Evolutionary conservation across 2,888 invertebrate species (phyloP).

Genomic region (Yponomeuta plumbellus): DNA sequence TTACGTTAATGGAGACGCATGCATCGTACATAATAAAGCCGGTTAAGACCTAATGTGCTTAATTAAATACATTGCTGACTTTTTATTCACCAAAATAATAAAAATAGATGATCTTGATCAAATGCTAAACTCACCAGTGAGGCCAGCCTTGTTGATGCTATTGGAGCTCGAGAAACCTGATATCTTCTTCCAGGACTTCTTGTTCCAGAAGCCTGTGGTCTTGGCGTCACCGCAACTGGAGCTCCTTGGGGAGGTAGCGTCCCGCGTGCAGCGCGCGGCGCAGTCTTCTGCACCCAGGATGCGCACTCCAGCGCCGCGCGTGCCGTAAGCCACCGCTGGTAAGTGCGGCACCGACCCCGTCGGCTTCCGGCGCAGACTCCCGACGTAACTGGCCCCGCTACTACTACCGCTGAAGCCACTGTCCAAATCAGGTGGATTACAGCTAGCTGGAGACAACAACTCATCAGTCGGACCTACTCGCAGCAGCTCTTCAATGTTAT

Average conservation of each 20-base stretch:
- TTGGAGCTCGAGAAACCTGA: slow-evolving; percentile 84
- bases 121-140: slow-evolving; percentile 75
- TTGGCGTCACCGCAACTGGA: slow-evolving; percentile 71
- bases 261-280: slow-evolving; percentile 57
- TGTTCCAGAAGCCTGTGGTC: slow-evolving; percentile 81
- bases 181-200: slow-evolving; percentile 87
- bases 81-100: neutral
- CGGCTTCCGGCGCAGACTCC: slow-evolving; percentile 79
- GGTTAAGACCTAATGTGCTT: neutral
- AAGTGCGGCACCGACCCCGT: slow-evolving; percentile 69
- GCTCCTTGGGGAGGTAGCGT: slow-evolving; percentile 60
- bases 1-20: slow-evolving; percentile 25
- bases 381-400: slow-evolving; percentile 87
- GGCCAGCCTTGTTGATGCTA: slow-evolving; percentile 81
- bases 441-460: slow-evolving; percentile 81
- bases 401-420: slow-evolving; percentile 90
- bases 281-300: slow-evolving; percentile 66
- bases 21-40: slow-evolving; percentile 15
- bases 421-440: slow-evolving; percentile 82
- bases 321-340: slow-evolving; percentile 72
- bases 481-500: slow-evolving; percentile 80
- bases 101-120: neutral
- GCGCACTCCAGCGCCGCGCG: slow-evolving; percentile 66
- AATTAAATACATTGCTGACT: neutral
- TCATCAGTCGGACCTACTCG: slow-evolving; percentile 84